Percentiles rank a stretch among this genome's conserved stretches.
Conservation (phyloP, 2,888 invertebrate genomes). For the Tetanocera ferruginea region DNA sequence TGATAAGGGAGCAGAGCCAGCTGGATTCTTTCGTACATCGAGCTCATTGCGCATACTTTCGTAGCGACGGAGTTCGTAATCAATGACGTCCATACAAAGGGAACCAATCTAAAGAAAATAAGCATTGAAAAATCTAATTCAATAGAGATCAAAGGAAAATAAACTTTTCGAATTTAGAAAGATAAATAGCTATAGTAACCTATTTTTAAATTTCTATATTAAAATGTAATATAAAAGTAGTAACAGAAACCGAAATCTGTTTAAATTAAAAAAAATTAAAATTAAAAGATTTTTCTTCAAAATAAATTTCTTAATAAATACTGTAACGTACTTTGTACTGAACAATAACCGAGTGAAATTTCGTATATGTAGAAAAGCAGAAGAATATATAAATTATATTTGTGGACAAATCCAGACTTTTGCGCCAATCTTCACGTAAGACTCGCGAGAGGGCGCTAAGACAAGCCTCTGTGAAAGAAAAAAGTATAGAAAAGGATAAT, state of each 20-base stretch:
- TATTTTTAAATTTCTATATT: no score
- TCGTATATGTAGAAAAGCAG: slow-evolving; percentile 95
- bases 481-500: background rate
- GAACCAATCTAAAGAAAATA: slow-evolving; percentile 83
- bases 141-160: background rate
- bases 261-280: background rate
- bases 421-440: slow-evolving; percentile 96
- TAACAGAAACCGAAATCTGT: background rate
- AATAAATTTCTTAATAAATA: background rate
- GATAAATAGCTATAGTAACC: no score
- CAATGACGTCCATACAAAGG: slow-evolving; percentile 95
- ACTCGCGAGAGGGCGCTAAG: slow-evolving; percentile 96
- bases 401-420: slow-evolving; percentile 94
- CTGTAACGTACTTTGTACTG: slow-evolving; percentile 84
- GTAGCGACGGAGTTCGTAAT: slow-evolving; percentile 93
- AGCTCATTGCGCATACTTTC: slow-evolving; percentile 90
- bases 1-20: slow-evolving; percentile 60
- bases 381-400: slow-evolving; percentile 97
- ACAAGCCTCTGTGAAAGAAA: slow-evolving; percentile 81
- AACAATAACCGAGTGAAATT: slow-evolving; percentile 94
- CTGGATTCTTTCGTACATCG: slow-evolving; percentile 72
- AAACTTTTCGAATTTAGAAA: no score
- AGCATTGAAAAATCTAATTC: background rate
- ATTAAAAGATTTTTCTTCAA: background rate
- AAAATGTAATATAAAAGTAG: background rate